Evolutionary conservation across 2,113 vertebrate genomes (phyloP).

Genomic region (Labrus mixtus): DNA sequence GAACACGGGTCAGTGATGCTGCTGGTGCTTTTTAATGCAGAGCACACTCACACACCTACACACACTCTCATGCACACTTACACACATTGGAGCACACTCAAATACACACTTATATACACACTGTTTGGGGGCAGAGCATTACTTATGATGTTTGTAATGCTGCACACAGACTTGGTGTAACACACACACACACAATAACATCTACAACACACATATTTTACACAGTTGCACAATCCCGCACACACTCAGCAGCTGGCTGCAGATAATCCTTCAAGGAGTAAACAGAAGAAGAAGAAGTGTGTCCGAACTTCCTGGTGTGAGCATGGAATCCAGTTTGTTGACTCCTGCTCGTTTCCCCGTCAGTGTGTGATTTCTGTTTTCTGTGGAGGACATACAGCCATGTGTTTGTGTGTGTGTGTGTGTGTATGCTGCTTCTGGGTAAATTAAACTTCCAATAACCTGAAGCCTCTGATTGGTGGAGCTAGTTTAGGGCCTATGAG

Average conservation of each 20-base stretch:
- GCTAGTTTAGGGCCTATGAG: background rate
- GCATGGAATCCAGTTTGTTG: background rate
- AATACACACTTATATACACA: background rate
- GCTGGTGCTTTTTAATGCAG: conserved; percentile 56
- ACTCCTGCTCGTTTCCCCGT: background rate
- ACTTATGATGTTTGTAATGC: conserved; percentile 62
- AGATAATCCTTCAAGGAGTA: background rate
- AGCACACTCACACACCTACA: conserved; percentile 46
- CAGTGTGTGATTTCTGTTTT: background rate
- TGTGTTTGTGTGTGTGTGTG: background rate
- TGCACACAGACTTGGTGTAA: conserved; percentile 25
- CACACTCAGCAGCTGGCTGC: conserved; percentile 5
- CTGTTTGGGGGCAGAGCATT: conserved; percentile 53
- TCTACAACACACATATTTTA: background rate
- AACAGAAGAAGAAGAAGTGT: background rate
- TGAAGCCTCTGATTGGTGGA: conserved; percentile 30
- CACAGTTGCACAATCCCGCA: background rate
- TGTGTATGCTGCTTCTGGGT: conserved; percentile 1
- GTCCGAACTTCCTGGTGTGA: conserved; percentile 23
- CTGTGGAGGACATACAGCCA: background rate
- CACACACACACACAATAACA: background rate
- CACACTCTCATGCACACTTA: conserved; percentile 17
- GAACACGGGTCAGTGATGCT: conserved; percentile 71
- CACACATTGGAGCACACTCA: conserved; percentile 6
- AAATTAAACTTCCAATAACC: conserved; percentile 7